These are phyloP conservation scores for Ctenomys sociabilis DNA, from an alignment of 2,113 vertebrate species.

Conservation along the genomic window DNA sequence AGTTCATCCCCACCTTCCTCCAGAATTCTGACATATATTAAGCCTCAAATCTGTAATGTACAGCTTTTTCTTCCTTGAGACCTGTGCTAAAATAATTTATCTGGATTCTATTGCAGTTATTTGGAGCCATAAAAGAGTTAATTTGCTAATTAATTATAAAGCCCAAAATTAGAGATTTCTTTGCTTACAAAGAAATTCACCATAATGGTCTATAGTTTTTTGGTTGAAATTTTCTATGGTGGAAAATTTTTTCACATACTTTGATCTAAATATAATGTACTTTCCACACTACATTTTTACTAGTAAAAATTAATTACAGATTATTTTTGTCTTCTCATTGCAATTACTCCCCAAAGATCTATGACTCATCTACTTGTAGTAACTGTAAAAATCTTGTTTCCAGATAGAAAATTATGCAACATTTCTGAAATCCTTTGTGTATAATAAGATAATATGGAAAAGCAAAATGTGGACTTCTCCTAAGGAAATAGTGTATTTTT, in stretches of 20 bases:
- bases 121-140: not conserved
- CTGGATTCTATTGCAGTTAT: not conserved
- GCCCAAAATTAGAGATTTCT: not conserved
- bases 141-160: not conserved
- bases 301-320: not conserved
- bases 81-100: slow-evolving; percentile 18
- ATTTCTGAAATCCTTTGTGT: slow-evolving; percentile 2
- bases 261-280: not conserved
- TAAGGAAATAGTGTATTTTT: slow-evolving; percentile 4
- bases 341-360: not conserved
- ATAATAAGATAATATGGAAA: not conserved
- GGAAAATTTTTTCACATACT: not conserved
- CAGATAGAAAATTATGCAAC: not conserved
- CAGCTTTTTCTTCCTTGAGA: not conserved
- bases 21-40: not conserved
- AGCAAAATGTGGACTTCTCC: not conserved
- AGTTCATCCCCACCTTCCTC: not conserved
- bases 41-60: slow-evolving; percentile 4
- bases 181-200: slow-evolving; percentile 9
- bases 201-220: not conserved
- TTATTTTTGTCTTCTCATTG: not conserved
- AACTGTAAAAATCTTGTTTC: not conserved
- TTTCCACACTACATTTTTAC: not conserved
- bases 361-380: not conserved
- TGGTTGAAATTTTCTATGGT: not conserved